Conservation (phyloP, 1,140 invertebrate species). For the Holotrichia oblita region DNA sequence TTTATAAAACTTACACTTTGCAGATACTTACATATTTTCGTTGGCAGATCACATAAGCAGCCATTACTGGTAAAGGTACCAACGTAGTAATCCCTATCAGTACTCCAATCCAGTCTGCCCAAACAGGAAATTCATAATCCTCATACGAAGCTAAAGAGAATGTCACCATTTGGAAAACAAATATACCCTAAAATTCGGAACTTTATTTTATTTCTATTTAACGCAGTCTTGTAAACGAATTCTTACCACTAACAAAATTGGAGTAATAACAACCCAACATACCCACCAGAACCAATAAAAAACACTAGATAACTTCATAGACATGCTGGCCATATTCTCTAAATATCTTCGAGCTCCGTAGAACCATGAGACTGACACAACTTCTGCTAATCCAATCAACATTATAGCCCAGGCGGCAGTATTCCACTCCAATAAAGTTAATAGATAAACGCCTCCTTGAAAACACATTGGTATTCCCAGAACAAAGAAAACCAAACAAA, state of each 20-base stretch:
- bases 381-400: constrained; percentile 78
- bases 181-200: constrained; percentile 65
- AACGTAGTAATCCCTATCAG: constrained; percentile 73
- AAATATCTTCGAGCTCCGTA: constrained; percentile 73
- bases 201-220: not conserved
- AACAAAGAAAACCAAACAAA: constrained; percentile 72
- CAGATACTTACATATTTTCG: constrained; percentile 59
- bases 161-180: constrained; percentile 74
- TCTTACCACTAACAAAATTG: constrained; percentile 66
- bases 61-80: constrained; percentile 68
- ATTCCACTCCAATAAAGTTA: constrained; percentile 83
- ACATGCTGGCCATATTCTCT: constrained; percentile 66
- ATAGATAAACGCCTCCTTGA: constrained; percentile 77
- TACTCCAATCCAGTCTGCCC: constrained; percentile 76
- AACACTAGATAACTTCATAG: constrained; percentile 65
- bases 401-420: constrained; percentile 86
- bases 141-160: constrained; percentile 69
- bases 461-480: constrained; percentile 75
- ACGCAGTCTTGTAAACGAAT: not conserved
- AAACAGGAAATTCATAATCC: constrained; percentile 71
- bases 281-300: constrained; percentile 66
- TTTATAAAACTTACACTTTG: not conserved
- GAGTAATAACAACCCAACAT: constrained; percentile 67
- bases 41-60: constrained; percentile 63
- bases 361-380: constrained; percentile 73